Percentiles rank a stretch among this genome's conserved stretches.
Evolutionary conservation across 2,113 vertebrate genomes (phyloP).

Genomic region (Jaculus jaculus): DNA sequence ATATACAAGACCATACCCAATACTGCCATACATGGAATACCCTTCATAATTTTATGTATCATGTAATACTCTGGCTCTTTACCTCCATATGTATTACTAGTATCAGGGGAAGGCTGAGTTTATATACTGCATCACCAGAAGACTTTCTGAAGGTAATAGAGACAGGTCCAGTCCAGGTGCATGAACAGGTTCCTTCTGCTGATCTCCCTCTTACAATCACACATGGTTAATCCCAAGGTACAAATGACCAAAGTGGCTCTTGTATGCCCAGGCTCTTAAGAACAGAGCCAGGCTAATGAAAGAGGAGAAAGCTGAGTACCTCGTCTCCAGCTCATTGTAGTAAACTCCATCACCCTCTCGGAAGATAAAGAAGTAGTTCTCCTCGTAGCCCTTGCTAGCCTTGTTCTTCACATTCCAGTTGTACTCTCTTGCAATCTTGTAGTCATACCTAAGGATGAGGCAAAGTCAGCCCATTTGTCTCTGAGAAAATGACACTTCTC

Average conservation of each 20-base stretch:
- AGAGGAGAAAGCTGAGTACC: constrained; percentile 78
- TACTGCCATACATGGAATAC: too few species aligned
- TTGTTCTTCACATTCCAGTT: constrained; percentile 99
- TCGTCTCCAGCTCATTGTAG: constrained; percentile 96
- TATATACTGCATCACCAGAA: background rate
- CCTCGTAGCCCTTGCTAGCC: constrained; percentile 97
- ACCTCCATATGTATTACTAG: background rate
- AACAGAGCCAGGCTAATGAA: background rate
- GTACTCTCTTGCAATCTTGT: constrained; percentile 96
- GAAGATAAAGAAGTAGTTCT: constrained; percentile 99
- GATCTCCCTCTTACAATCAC: background rate
- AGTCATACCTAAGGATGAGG: constrained; percentile 89
- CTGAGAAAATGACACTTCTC: background rate
- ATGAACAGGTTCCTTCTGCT: background rate
- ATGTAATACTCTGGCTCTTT: background rate
- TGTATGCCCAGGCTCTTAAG: background rate
- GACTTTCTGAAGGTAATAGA: background rate
- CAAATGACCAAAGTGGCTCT: background rate
- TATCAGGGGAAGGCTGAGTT: background rate
- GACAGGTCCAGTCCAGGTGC: background rate
- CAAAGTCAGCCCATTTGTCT: background rate
- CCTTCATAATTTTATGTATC: background rate
- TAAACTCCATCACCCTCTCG: constrained; percentile 95
- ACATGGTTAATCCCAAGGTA: background rate
- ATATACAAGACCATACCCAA: too few species aligned